Evolutionary conservation across 2,113 vertebrate genomes (phyloP).

Genomic region (Tupaia chinensis): DNA sequence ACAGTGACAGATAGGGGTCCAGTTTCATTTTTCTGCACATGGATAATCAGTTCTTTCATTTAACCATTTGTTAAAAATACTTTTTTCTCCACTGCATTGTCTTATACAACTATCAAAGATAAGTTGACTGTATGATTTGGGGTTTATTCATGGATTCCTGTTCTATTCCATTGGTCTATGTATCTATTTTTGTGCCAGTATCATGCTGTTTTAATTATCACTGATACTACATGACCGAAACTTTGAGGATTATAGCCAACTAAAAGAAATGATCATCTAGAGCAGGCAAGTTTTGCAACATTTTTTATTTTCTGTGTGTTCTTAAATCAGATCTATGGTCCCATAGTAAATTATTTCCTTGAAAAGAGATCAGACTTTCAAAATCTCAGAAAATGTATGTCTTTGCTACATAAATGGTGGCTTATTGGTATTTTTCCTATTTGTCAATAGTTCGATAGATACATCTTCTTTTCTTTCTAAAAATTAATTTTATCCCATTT

Average conservation of each 20-base stretch:
- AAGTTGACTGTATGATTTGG: too few species aligned
- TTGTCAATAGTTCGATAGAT: conserved; percentile 62
- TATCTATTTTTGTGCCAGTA: too few species aligned
- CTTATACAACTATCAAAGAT: too few species aligned
- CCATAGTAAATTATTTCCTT: conserved; percentile 49
- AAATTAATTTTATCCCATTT: conserved; percentile 33
- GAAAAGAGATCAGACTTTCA: background rate
- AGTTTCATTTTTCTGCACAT: too few species aligned
- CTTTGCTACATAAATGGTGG: conserved; percentile 42
- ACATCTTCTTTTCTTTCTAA: background rate
- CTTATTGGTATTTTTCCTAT: conserved; percentile 60
- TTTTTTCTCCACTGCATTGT: too few species aligned
- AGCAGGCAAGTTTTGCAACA: background rate
- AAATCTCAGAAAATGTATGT: conserved; percentile 57
- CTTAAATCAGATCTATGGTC: background rate
- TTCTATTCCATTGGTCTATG: too few species aligned
- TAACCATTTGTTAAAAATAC: too few species aligned
- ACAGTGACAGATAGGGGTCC: too few species aligned
- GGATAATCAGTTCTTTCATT: too few species aligned
- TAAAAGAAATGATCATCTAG: background rate
- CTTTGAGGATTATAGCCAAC: background rate
- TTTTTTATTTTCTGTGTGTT: background rate
- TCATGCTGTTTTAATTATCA: too few species aligned
- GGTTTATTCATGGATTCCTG: too few species aligned
- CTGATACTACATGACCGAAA: background rate